Evolutionary conservation across 2,113 vertebrate genomes (phyloP).

Genomic region (Myiagra hebetior): DNA sequence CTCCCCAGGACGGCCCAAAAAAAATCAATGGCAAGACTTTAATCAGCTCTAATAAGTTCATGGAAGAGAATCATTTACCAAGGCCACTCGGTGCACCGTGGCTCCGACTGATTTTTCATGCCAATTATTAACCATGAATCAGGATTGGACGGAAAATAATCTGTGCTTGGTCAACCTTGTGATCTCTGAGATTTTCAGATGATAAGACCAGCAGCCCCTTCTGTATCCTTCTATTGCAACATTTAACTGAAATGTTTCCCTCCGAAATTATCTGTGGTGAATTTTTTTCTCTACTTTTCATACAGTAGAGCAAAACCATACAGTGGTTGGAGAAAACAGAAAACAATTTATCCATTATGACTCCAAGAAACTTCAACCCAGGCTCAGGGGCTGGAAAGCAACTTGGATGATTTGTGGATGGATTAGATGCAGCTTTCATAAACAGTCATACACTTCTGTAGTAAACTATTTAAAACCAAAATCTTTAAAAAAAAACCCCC

Average conservation of each 20-base stretch:
- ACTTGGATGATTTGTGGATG: not conserved
- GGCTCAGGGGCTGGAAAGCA: not conserved
- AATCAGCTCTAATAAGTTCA: conserved; percentile 10
- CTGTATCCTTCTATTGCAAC: not conserved
- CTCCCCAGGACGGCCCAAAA: not conserved
- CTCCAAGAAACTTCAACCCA: not conserved
- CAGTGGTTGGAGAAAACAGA: not conserved
- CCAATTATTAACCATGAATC: conserved; percentile 25
- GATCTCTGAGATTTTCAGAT: conserved; percentile 17
- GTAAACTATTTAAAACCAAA: not conserved
- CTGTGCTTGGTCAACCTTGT: not conserved
- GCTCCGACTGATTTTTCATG: conserved; percentile 20
- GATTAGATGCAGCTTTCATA: not conserved
- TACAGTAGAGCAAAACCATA: not conserved
- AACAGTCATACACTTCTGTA: not conserved
- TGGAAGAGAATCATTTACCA: not conserved
- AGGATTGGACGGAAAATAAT: not conserved
- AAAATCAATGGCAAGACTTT: conserved; percentile 30
- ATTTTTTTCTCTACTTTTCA: not conserved
- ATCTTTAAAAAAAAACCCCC: not conserved
- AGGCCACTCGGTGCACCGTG: not conserved
- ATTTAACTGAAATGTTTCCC: conserved; percentile 29
- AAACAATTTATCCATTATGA: not conserved
- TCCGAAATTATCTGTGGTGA: not conserved
- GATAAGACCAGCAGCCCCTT: not conserved